Evolutionary conservation across 2,113 vertebrate species (phyloP), one percentile per base, ranked within the genome.

Genomic region (Strix aluco): DNA sequence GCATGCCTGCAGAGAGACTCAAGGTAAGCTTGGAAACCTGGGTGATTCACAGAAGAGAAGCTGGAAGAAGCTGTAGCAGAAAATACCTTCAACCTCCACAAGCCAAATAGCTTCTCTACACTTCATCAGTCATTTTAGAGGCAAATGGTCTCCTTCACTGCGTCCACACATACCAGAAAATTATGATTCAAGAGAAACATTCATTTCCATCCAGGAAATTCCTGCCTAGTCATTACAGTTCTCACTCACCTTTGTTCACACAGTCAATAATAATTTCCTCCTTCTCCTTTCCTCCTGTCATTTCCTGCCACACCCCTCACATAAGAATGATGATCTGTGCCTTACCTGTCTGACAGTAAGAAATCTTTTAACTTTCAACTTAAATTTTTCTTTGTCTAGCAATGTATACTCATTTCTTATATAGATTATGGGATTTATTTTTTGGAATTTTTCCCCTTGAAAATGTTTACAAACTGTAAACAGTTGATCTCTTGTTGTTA

Each of bases 391-490:
- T 49, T 80, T 59, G 11, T 18, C 26, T 84, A 65, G 15, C 13
- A 59, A n/a, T 51, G 7, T 34, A 44, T 30, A 15, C 7, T 51
- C 0, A 0, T 47, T 54, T 70, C 14, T 65, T 49, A 42, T 12
- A 65, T 40, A 52, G 15, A 15, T 57, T 62, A 13, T 32, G 5
- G 10, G 26, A 59, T 27, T 44, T 44, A 44, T 57, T 57, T 32
- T 36, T 30, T 57, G 21, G 12, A 36, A 9, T 18, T 51, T 80
- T 58, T 30, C 21, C 15, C 2, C 14, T 85, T 88, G 15, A 42
- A 80, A 65, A 6, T 22, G 4, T 30, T 88, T 58, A 34, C 4
- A 6, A 73, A 65, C 13, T 32, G 12, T 47, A 65, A 36, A 6
- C 15, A 19, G 46, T 63, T 73, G 7, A 12, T 63, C 1, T 46